Evolutionary conservation across 64 coral and sea anemone species (phyloP).

Genomic region (Montipora efflorescens): DNA sequence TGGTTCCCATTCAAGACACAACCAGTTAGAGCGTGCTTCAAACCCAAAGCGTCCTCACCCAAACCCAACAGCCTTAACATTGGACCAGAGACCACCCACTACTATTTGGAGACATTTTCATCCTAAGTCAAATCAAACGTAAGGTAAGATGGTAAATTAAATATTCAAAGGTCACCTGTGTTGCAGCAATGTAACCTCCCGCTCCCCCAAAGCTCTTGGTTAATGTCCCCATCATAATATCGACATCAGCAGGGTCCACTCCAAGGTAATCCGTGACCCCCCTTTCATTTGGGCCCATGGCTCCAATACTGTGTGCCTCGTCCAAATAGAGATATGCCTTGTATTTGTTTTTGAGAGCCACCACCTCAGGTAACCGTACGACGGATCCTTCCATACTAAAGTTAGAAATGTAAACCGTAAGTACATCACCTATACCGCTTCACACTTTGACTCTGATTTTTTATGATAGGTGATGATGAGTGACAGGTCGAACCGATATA

Average conservation of each 20-base stretch:
- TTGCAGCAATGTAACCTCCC: conserved; percentile 95
- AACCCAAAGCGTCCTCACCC: no score
- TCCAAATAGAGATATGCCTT: conserved; percentile 96
- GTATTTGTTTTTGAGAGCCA: conserved; percentile 97
- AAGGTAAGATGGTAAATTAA: neutral
- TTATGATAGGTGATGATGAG: no score
- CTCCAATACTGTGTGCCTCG: conserved; percentile 98
- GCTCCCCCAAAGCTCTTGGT: conserved; percentile 98
- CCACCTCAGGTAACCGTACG: conserved; percentile 86
- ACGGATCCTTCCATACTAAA: conserved; percentile 96
- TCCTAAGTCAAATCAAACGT: no score
- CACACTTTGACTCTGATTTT: no score
- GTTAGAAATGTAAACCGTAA: neutral
- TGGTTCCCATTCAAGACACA: no score
- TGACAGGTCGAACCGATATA: no score
- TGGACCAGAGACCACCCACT: no score
- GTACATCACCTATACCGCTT: no score
- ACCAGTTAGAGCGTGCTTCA: no score
- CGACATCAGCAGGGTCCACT: conserved; percentile 86
- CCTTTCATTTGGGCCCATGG: conserved; percentile 83
- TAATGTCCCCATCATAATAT: conserved; percentile 99
- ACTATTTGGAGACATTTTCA: neutral
- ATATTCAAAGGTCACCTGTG: conserved; percentile 35
- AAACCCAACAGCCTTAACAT: no score
- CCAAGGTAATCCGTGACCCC: conserved; percentile 88